Evolutionary conservation across 2,113 vertebrate species (phyloP).

Genomic region (Crotalus viridis): DNA sequence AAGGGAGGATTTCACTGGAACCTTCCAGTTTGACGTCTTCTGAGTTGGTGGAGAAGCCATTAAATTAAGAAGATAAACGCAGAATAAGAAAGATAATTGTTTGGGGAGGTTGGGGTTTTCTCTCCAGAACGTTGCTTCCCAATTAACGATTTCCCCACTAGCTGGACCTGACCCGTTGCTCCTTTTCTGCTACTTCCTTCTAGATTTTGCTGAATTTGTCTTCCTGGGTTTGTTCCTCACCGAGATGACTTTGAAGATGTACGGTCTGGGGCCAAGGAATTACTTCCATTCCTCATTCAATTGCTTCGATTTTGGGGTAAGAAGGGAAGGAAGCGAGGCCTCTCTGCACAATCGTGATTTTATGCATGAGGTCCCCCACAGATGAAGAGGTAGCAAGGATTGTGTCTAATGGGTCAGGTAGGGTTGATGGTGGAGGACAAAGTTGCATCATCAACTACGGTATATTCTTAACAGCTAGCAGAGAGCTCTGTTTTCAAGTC

Average conservation of each 20-base stretch:
- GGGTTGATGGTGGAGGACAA: neutral
- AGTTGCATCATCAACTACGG: neutral
- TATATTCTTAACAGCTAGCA: neutral
- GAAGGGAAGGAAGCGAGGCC: neutral
- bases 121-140: neutral
- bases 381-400: neutral
- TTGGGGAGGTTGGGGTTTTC: neutral
- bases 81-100: neutral
- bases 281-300: slow-evolving; percentile 99
- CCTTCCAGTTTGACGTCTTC: neutral
- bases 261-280: slow-evolving; percentile 89
- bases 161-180: slow-evolving; percentile 19
- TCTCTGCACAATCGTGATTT: neutral
- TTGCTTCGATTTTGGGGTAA: slow-evolving; percentile 97
- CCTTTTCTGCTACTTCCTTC: slow-evolving; percentile 15
- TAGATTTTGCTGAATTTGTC: slow-evolving; percentile 96
- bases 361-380: no score
- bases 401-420: neutral
- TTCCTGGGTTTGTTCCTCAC: slow-evolving; percentile 94
- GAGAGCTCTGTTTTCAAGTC: neutral
- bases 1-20: neutral
- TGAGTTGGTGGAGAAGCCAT: neutral
- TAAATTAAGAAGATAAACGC: neutral
- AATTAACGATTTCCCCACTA: neutral
- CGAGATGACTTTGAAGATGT: slow-evolving; percentile 98